These are phyloP conservation scores for Apotomis betuletana DNA, from an alignment of 2,888 invertebrate species.

Conservation along the genomic window DNA sequence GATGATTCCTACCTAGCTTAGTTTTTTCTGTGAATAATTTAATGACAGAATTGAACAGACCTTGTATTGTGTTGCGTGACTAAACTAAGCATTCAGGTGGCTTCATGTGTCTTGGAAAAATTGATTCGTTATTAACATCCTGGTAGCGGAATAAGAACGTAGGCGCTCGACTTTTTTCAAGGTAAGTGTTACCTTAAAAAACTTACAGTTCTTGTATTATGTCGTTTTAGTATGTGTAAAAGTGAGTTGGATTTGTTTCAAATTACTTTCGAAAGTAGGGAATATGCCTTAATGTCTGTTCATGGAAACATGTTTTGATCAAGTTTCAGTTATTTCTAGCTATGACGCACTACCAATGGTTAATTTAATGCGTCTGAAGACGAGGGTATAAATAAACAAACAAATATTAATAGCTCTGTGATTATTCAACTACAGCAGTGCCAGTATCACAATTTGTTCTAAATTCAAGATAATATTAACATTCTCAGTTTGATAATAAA, in stretches of 20 bases:
- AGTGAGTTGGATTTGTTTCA: background rate
- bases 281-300: too few species aligned
- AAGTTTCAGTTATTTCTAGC: constrained; percentile 19
- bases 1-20: background rate
- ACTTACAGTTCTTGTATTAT: background rate
- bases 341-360: constrained; percentile 20
- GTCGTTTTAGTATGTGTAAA: too few species aligned
- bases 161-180: constrained; percentile 4
- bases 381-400: too few species aligned
- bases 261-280: background rate
- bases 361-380: too few species aligned
- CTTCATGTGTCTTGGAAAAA: constrained; percentile 24
- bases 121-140: constrained; percentile 32
- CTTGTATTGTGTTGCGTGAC: constrained; percentile 40
- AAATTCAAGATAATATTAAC: too few species aligned
- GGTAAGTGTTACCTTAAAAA: constrained; percentile 18
- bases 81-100: constrained; percentile 21
- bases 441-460: too few species aligned
- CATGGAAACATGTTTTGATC: background rate
- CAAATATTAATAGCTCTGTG: too few species aligned
- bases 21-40: constrained; percentile 23
- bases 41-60: constrained; percentile 31
- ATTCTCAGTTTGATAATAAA: too few species aligned
- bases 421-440: too few species aligned
- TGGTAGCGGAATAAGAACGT: constrained; percentile 16